A percentile compares a stretch with the other conserved stretches of the same genome.
Evolutionary conservation across 2,113 vertebrate genomes (phyloP).

Genomic region (human (Homo sapiens)): DNA sequence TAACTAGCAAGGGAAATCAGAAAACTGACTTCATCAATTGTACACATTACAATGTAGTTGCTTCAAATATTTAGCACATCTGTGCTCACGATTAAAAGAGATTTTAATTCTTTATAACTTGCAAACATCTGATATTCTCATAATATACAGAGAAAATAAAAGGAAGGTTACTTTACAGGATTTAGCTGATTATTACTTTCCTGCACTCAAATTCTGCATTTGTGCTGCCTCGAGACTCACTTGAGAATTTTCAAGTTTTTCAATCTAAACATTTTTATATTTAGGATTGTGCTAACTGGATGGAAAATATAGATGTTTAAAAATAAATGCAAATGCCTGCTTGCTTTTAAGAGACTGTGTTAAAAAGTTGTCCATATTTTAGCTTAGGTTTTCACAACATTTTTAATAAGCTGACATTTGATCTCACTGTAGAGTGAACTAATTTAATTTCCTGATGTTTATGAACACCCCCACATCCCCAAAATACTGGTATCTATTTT

Average conservation of each 20-base stretch:
- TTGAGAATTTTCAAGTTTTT: conserved; percentile 71
- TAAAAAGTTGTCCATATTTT: conserved; percentile 66
- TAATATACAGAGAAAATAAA: conserved; percentile 57
- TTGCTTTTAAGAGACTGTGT: conserved; percentile 63
- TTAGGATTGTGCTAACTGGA: conserved; percentile 75
- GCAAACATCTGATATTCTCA: conserved; percentile 60
- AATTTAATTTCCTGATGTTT: conserved; percentile 75
- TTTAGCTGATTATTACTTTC: conserved; percentile 63
- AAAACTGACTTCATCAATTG: conserved; percentile 87
- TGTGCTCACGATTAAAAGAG: conserved; percentile 80
- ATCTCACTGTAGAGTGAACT: conserved; percentile 51
- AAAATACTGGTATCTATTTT: conserved; percentile 53
- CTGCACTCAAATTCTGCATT: conserved; percentile 59
- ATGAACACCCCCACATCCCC: background rate
- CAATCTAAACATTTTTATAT: conserved; percentile 75
- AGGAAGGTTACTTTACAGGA: conserved; percentile 60
- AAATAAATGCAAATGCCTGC: conserved; percentile 59
- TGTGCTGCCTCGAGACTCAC: conserved; percentile 34
- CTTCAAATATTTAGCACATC: conserved; percentile 88
- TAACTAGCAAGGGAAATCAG: conserved; percentile 89
- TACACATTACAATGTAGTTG: conserved; percentile 82
- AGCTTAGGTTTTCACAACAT: conserved; percentile 57
- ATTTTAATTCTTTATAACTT: conserved; percentile 77
- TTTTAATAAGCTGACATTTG: conserved; percentile 77
- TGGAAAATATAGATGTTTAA: conserved; percentile 72